Conservation (phyloP, 2,888 invertebrate genomes). For the Clostera curtula region DNA sequence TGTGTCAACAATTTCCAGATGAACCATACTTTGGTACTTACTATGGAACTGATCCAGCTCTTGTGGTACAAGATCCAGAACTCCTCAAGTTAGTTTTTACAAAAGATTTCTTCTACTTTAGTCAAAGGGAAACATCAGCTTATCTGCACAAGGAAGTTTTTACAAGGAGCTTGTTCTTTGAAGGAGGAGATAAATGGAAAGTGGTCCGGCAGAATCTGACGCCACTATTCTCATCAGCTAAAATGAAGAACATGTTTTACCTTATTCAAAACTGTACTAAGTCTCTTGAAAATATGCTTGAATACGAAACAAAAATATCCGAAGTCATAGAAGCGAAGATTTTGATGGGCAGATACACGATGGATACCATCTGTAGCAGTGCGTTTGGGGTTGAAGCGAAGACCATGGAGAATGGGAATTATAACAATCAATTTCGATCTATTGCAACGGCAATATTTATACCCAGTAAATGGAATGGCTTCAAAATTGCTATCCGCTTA, state of each 20-base stretch:
- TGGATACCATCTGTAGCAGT: constrained; percentile 37
- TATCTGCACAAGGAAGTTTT: constrained; percentile 28
- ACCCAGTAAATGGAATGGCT: constrained; percentile 18
- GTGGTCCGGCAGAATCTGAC: constrained; percentile 40
- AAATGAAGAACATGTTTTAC: constrained; percentile 49
- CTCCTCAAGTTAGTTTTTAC: constrained; percentile 33
- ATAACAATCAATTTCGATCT: constrained; percentile 26
- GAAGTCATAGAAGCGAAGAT: constrained; percentile 21
- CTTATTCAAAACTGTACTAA: constrained; percentile 31
- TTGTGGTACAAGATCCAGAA: constrained; percentile 36
- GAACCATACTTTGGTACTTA: constrained; percentile 42
- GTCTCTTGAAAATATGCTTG: constrained; percentile 27
- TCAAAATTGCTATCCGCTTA: constrained; percentile 21
- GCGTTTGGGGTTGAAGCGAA: constrained; percentile 24
- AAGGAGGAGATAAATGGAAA: constrained; percentile 42
- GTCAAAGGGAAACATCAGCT: constrained; percentile 32
- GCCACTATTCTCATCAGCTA: constrained; percentile 40
- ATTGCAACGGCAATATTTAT: constrained; percentile 31
- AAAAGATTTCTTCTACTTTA: constrained; percentile 42
- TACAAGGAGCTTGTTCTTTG: constrained; percentile 34
- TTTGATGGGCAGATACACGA: constrained; percentile 30
- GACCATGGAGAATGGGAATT: constrained; percentile 6
- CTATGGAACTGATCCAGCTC: constrained; percentile 41
- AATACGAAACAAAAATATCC: constrained; percentile 12
- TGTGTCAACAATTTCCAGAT: constrained; percentile 30